Conservation (phyloP, 2,113 vertebrate species). For the Genyomyrus donnyi region DNA sequence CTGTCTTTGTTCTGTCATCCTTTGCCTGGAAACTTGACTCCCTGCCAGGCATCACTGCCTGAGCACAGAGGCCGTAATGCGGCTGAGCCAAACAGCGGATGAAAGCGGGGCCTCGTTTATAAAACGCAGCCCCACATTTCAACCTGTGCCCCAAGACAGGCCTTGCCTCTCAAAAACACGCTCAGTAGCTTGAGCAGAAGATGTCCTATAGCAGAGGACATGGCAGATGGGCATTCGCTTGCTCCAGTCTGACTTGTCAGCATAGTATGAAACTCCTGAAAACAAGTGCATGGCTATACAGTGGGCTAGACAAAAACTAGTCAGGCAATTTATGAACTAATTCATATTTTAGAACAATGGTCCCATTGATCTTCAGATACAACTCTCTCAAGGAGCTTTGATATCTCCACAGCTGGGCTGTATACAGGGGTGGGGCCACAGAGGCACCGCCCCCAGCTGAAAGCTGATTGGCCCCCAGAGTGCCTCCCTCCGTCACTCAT, state of each 20-base stretch:
- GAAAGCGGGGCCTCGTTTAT: not conserved
- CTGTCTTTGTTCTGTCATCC: constrained; percentile 32
- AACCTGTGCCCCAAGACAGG: not conserved
- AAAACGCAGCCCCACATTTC: not conserved
- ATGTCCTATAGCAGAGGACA: not conserved
- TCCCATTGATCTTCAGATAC: not conserved
- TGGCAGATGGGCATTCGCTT: constrained; percentile 24
- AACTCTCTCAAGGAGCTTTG: not conserved
- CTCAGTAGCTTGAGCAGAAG: not conserved
- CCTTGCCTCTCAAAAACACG: not conserved
- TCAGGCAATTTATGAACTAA: not conserved
- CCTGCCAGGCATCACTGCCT: constrained; percentile 28
- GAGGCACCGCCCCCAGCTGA: not conserved
- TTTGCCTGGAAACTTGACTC: constrained; percentile 35
- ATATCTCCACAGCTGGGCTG: not conserved
- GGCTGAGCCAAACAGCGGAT: constrained; percentile 13
- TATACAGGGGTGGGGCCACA: not conserved
- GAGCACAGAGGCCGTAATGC: constrained; percentile 30
- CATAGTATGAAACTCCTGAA: constrained; percentile 17
- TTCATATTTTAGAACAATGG: not conserved
- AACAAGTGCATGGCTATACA: not conserved
- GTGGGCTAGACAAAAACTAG: not conserved
- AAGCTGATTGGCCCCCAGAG: not conserved
- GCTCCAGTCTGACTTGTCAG: constrained; percentile 29
- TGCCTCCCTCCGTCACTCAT: not conserved